Evolutionary conservation across 2,797 vertebrate genomes (phyloP), one percentile per base, ranked within the genome.

Genomic region (Gephyroberyx darwinii): DNA sequence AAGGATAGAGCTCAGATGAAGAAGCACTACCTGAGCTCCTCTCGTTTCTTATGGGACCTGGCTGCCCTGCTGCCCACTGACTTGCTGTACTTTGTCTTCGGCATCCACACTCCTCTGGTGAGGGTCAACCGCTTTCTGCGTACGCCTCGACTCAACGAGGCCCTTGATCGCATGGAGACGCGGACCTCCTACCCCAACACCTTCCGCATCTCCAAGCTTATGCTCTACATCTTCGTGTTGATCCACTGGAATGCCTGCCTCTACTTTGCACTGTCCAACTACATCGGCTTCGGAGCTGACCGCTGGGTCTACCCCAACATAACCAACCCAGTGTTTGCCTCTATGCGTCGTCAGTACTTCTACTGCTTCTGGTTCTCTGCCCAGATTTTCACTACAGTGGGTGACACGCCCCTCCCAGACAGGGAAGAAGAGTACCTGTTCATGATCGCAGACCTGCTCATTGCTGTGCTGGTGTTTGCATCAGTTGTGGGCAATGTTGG

Each of bases 351-450:
- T 17, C 96, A 95, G 77, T 98, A 99, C 85, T 93, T 99, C 39
- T 95, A 97, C 85, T 96, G 95, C 87, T 96, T 97, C 91, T 97
- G 97, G 93, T 95, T 98, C 88, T 96, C 97, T 43, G 94, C 96
- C 0, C 93, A 95, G 69, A 95, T 98, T 77, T 93, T 99, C 54
- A 93, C 96, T 84, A 98, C 93, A 0, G 96, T 98, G 14, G 97
- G 97, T 0, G 96, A 98, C 85, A 95, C 92, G 0, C 96, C 96
- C 0, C 4, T 68, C 0, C 95, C 97, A 0, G 77, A 13, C 2
- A 84, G 89, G 0, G 92, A 95, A 69, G 95, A 96, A 53, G 97
- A 97, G 77, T 94, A 93, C 72, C 88, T 99, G 73, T 99, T 99
- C 77, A 89, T 95, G 95, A 93, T 94, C 3, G 90, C 90, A 0